Conservation (phyloP, 2,888 invertebrate genomes). For the Rhopalosiphum nymphaeae region DNA sequence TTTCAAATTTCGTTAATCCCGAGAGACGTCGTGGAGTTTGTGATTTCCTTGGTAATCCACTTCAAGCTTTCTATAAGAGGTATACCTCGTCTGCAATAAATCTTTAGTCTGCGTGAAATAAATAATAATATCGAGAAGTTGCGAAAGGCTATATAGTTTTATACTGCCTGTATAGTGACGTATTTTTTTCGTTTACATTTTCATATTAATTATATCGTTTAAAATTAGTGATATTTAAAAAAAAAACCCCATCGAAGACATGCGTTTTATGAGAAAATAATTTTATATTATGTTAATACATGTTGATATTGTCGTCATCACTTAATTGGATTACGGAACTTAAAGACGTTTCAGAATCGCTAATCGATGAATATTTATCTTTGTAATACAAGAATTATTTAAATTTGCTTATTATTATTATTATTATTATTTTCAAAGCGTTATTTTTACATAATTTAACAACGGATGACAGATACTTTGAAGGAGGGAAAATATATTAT, state of each 20-base stretch:
- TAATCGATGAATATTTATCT: slow-evolving; percentile 34
- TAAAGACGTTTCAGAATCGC: slow-evolving; percentile 3
- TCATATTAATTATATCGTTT: background rate
- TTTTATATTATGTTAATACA: background rate
- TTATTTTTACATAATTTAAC: slow-evolving; percentile 28
- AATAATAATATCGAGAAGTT: background rate
- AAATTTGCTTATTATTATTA: background rate
- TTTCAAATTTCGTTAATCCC: slow-evolving; percentile 26
- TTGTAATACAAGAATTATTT: slow-evolving; percentile 1
- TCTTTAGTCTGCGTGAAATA: background rate
- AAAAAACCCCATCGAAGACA: background rate
- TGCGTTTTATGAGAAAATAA: background rate
- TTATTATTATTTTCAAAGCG: background rate
- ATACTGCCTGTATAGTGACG: background rate
- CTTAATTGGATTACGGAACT: background rate
- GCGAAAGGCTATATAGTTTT: background rate
- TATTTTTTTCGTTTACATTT: background rate
- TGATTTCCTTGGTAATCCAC: background rate
- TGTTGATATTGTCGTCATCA: background rate
- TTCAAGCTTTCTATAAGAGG: background rate
- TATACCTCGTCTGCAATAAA: background rate
- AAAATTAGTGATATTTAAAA: background rate
- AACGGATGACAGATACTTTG: background rate
- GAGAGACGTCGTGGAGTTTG: background rate
- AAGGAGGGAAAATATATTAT: background rate